Conservation (phyloP, 2,113 vertebrate species). For the Gymnorhina tibicen region DNA sequence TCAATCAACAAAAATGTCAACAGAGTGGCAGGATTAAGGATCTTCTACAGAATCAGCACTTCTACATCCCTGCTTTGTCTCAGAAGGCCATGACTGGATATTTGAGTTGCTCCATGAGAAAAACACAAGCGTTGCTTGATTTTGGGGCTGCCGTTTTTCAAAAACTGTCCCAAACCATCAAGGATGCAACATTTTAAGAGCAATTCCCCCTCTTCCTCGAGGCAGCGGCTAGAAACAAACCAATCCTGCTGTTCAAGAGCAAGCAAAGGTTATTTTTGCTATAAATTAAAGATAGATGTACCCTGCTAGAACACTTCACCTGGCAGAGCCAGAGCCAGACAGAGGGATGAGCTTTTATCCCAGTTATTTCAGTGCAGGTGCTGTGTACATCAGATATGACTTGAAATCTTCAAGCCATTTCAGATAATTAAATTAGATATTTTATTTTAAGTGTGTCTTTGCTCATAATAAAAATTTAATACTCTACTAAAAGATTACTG, state of each 20-base stretch:
- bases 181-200: not conserved
- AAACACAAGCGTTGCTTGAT: not conserved
- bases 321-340: not conserved
- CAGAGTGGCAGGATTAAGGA: slow-evolving; percentile 22
- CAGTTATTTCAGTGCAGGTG: not conserved
- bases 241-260: not conserved
- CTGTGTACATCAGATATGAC: not conserved
- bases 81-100: not conserved
- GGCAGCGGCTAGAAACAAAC: not conserved
- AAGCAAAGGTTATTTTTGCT: not conserved
- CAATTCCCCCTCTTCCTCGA: not conserved
- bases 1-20: slow-evolving; percentile 62
- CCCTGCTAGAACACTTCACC: not conserved
- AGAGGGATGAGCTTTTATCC: not conserved
- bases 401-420: not conserved
- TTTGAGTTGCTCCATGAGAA: not conserved
- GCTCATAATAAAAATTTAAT: not conserved
- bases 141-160: not conserved
- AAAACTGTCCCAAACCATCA: not conserved
- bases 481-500: not conserved
- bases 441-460: not conserved
- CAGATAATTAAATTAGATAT: not conserved
- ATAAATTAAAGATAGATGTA: not conserved
- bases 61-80: not conserved
- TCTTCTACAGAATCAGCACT: slow-evolving; percentile 20